A percentile compares a stretch with the other conserved stretches of the same genome.
Evolutionary conservation across 1,140 invertebrate genomes (phyloP).

Genomic region (Eriosoma lanigerum): DNA sequence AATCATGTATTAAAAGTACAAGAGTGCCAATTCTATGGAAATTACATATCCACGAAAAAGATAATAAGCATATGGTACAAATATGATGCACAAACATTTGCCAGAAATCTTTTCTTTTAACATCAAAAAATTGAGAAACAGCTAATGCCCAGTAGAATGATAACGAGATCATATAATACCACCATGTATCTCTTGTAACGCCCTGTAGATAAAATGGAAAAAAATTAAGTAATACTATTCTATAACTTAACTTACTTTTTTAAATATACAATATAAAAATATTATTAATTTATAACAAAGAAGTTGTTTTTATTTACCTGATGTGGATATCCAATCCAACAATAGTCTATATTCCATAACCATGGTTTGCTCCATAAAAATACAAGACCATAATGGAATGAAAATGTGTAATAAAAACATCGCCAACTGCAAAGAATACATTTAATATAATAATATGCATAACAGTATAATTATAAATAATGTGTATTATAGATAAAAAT

Average conservation of each 20-base stretch:
- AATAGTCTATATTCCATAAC: conserved; percentile 90
- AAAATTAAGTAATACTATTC: too few species aligned
- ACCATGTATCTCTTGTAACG: conserved; percentile 76
- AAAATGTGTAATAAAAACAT: conserved; percentile 81
- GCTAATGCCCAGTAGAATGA: conserved; percentile 95
- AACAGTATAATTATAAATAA: background rate
- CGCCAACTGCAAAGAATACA: conserved; percentile 70
- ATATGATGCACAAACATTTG: conserved; percentile 98
- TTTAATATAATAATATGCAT: background rate
- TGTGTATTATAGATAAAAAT: background rate
- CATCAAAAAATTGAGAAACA: conserved; percentile 90
- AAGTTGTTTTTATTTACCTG: conserved; percentile 60
- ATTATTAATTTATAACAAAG: background rate
- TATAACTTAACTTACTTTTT: too few species aligned
- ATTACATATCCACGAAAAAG: conserved; percentile 93
- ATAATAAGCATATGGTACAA: conserved; percentile 85
- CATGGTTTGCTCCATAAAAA: conserved; percentile 91
- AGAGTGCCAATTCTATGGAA: conserved; percentile 88
- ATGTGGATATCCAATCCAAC: conserved; percentile 80
- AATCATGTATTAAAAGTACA: conserved; percentile 90
- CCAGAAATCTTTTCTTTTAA: conserved; percentile 93
- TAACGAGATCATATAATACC: conserved; percentile 95
- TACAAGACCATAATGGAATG: conserved; percentile 80
- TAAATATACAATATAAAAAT: background rate
- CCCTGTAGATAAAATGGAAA: conserved; percentile 61